Conservation (phyloP, 2,113 vertebrate genomes). For the Chionodraco myersi region DNA sequence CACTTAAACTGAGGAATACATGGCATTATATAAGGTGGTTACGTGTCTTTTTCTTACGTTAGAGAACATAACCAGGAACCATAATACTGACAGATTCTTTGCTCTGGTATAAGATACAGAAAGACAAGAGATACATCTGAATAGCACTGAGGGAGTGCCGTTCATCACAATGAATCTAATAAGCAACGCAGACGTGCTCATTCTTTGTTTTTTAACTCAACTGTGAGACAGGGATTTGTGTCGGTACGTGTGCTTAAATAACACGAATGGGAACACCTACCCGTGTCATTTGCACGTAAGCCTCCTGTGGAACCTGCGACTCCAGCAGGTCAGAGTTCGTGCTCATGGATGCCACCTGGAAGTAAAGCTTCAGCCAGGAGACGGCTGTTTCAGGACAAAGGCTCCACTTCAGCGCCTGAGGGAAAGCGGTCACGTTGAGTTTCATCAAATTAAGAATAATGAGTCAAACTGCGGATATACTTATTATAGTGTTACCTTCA, state of each 20-base stretch:
- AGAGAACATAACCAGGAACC: not conserved
- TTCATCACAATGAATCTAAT: not conserved
- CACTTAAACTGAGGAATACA: not conserved
- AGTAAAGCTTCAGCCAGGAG: conserved; percentile 92
- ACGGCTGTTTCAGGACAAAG: conserved; percentile 90
- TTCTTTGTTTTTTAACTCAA: not conserved
- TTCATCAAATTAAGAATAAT: not conserved
- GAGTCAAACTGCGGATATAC: not conserved
- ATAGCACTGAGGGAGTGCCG: no score
- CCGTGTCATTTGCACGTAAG: conserved; percentile 89
- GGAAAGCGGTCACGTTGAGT: fast-evolving
- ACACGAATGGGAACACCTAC: conserved; percentile 64
- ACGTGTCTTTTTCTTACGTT: not conserved
- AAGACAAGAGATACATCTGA: not conserved
- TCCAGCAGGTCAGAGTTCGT: conserved; percentile 86
- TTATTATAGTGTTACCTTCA: conserved; percentile 83
- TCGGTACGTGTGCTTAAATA: no score
- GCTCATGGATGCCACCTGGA: conserved; percentile 89
- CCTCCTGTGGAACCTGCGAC: conserved; percentile 92
- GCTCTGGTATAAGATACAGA: no score
- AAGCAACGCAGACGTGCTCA: not conserved
- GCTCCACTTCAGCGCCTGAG: conserved; percentile 91
- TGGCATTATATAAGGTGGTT: no score
- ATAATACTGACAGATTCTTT: not conserved
- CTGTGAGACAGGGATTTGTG: no score